A percentile compares a stretch with the other conserved stretches of the same genome.
These are phyloP conservation scores for Drosophila azteca DNA, from an alignment of 1,140 invertebrate species.

Conservation along the genomic window DNA sequence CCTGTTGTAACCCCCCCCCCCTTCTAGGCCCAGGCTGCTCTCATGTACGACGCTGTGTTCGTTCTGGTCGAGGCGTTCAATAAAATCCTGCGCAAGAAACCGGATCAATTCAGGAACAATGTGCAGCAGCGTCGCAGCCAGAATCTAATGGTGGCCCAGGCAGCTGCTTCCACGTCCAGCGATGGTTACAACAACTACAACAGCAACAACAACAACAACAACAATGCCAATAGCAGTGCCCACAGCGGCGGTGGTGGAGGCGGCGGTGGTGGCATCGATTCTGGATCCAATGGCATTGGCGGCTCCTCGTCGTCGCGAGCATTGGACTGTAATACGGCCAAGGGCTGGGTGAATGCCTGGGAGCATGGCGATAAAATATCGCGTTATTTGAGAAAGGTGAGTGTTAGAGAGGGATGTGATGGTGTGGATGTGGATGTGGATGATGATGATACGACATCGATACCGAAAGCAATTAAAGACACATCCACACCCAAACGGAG, in stretches of 20 bases:
- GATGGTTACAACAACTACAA: constrained; percentile 49
- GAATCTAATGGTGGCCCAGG: constrained; percentile 67
- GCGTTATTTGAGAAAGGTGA: constrained; percentile 92
- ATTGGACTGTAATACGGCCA: constrained; percentile 91
- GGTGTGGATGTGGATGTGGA: constrained; percentile 14
- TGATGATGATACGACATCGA: constrained; percentile 32
- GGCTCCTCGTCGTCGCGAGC: constrained; percentile 84
- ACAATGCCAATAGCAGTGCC: constrained; percentile 9
- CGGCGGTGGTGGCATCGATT: constrained; percentile 30
- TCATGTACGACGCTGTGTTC: constrained; percentile 96
- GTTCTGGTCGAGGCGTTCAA: constrained; percentile 95
- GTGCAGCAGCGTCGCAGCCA: constrained; percentile 85
- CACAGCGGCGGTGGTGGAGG: constrained; percentile 10
- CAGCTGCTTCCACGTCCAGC: constrained; percentile 64
- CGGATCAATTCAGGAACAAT: constrained; percentile 89
- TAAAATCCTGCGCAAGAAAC: constrained; percentile 92
- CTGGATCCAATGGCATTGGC: constrained; percentile 45
- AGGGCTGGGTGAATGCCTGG: constrained; percentile 91
- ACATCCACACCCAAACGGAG: constrained; percentile 12
- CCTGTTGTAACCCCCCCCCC: constrained; percentile 86
- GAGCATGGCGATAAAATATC: constrained; percentile 95
- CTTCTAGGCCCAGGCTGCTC: constrained; percentile 92
- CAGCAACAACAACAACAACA: constrained; percentile 46
- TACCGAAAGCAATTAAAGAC: constrained; percentile 70
- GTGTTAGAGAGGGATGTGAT: constrained; percentile 19